A percentile compares a stretch with the other conserved stretches of the same genome.
Conservation (phyloP, 2,888 invertebrate species). For the Amphimallon solstitiale region DNA sequence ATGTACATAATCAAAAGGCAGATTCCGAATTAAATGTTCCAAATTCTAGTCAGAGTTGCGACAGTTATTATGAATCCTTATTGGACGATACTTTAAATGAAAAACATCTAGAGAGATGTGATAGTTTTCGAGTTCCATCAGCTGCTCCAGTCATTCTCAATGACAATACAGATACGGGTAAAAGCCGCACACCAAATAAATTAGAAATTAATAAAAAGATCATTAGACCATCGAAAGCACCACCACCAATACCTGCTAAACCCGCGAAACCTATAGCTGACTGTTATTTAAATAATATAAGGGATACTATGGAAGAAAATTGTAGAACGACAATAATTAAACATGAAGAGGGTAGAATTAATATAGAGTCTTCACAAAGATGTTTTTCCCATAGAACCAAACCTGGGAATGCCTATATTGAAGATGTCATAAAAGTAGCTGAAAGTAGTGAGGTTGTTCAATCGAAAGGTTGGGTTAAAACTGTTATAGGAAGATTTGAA, state of each 20-base stretch:
- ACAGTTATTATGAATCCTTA: constrained; percentile 60
- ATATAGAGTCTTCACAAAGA: constrained; percentile 21
- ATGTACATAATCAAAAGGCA: constrained; percentile 15
- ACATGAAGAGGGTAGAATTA: constrained; percentile 6
- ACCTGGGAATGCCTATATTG: neutral
- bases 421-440: constrained; percentile 3
- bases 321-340: constrained; percentile 12
- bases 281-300: constrained; percentile 18
- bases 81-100: constrained; percentile 59
- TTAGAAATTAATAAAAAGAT: constrained; percentile 47
- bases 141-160: neutral
- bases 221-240: constrained; percentile 64
- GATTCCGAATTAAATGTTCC: constrained; percentile 37
- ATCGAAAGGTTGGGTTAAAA: constrained; percentile 76
- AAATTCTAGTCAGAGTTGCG: constrained; percentile 58
- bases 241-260: constrained; percentile 75
- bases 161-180: constrained; percentile 42
- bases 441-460: constrained; percentile 38
- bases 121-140: constrained; percentile 47
- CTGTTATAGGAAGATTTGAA: constrained; percentile 79
- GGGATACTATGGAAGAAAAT: neutral
- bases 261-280: constrained; percentile 59
- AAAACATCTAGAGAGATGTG: constrained; percentile 54
- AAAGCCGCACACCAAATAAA: constrained; percentile 38
- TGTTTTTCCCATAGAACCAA: constrained; percentile 9